Conservation (phyloP, 2,888 invertebrate species). For the Cheilosia vernalis region DNA sequence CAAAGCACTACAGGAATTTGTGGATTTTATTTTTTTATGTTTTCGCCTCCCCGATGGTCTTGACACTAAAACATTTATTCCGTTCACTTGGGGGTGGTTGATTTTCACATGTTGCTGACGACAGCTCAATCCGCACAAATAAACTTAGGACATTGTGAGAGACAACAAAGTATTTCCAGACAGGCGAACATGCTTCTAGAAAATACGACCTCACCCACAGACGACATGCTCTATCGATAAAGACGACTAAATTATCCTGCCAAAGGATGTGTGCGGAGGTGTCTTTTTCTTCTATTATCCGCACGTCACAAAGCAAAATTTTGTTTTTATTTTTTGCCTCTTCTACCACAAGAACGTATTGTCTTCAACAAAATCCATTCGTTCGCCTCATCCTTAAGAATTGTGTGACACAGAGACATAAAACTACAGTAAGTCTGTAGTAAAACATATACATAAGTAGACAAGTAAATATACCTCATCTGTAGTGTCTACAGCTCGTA, state of each 20-base stretch:
- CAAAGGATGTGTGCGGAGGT: constrained; percentile 32
- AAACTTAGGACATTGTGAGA: constrained; percentile 56
- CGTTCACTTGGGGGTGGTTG: constrained; percentile 12
- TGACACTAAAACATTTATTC: constrained; percentile 27
- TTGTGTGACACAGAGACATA: constrained; percentile 40
- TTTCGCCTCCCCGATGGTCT: background rate
- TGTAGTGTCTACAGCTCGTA: background rate
- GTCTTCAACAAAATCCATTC: constrained; percentile 33
- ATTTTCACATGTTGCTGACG: constrained; percentile 68
- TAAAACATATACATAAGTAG: constrained; percentile 2
- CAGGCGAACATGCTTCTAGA: constrained; percentile 54
- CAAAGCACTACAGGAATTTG: no score
- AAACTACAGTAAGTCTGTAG: constrained; percentile 31
- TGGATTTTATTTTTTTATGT: no score
- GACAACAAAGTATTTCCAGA: constrained; percentile 67
- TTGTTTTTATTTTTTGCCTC: constrained; percentile 3
- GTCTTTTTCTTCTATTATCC: constrained; percentile 52
- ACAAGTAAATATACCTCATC: no score
- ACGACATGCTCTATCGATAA: constrained; percentile 65
- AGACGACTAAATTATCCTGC: constrained; percentile 72
- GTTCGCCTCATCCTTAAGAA: constrained; percentile 33
- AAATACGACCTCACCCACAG: constrained; percentile 57
- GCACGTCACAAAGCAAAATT: constrained; percentile 43
- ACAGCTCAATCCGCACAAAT: constrained; percentile 40
- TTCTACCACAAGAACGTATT: constrained; percentile 23